Evolutionary conservation across 1,140 invertebrate genomes (phyloP).

Genomic region (Pogonus chalceus): DNA sequence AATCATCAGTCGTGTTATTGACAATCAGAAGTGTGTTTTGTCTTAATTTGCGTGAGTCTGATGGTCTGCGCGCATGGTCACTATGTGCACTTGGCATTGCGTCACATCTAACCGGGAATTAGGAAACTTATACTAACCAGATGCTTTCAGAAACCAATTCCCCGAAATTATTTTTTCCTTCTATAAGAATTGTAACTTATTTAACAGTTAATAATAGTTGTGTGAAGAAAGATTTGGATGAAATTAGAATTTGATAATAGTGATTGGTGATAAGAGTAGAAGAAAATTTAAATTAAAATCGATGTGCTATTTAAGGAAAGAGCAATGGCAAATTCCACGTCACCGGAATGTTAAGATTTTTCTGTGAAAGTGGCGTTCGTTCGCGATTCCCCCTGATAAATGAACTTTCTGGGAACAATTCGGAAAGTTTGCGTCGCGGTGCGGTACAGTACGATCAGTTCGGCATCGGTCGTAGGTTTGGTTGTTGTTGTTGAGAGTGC

Average conservation of each 20-base stretch:
- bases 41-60: neutral
- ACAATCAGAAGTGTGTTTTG: neutral
- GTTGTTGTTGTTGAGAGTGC: neutral
- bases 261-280: too few species aligned
- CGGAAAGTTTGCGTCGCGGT: neutral
- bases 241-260: too few species aligned
- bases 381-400: neutral
- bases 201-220: too few species aligned
- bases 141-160: too few species aligned
- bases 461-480: too few species aligned
- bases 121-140: neutral
- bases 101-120: neutral
- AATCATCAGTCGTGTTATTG: neutral
- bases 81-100: neutral
- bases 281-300: too few species aligned
- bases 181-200: too few species aligned
- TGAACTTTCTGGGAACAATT: conserved; percentile 2
- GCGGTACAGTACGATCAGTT: neutral
- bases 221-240: too few species aligned
- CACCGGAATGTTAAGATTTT: neutral
- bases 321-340: too few species aligned
- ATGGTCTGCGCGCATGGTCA: neutral
- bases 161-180: too few species aligned
- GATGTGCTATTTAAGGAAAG: too few species aligned
- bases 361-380: neutral